Base-by-base conservation (phyloP, 2,888 invertebrate genomes). In the Eutolmus rufibarbis region DNA sequence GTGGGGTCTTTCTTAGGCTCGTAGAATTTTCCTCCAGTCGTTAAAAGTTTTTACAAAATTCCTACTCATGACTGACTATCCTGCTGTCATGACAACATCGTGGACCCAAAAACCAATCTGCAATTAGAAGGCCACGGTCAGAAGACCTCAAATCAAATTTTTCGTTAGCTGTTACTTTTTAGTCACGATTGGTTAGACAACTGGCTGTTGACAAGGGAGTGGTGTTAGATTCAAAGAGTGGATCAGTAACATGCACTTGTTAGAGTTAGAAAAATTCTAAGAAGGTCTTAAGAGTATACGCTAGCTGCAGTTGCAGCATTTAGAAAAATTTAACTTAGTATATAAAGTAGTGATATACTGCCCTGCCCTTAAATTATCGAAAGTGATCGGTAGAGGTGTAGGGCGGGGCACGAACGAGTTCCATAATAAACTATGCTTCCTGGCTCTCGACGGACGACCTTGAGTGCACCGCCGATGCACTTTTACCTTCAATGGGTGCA, bases 1-100 rank as follows among this genome's bases (percentile, higher is more conserved):
- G 43, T 46, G 76, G 34, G 34, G 77, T 76, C 28, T 87, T 76
- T 16, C 16, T 79, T 85, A 74, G 43, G 46, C 84, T 84, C 84
- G 84, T 66, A 84, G 84, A 57, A 84, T 74, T 78, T 88, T 86
- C 88, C 43, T 81, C 43, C 86, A 74, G 66, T 84, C 40, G 84
- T 84, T 51, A 51, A 56, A 46, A 56, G 7, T 81, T 56, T 81
- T 31, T 51, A 51, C 1, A 81, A 81, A 81, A 43, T 56, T 81
- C 78, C 28, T 81, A 81, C 16, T 81, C 81, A 81, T 81, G 81
- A 43, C 81, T 81, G 46, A 23, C 51, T 51, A 81, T 81, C 76
- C 40, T n/a, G 76, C 37, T 43, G 78, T 78, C 78, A 78, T 78
- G 66, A 66, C 28, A 66, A 76, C 76, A 81, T 51, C 51, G 34